These are phyloP conservation scores for Oncorhynchus kisutch DNA, from an alignment of 2,113 vertebrate species.

Conservation along the genomic window DNA sequence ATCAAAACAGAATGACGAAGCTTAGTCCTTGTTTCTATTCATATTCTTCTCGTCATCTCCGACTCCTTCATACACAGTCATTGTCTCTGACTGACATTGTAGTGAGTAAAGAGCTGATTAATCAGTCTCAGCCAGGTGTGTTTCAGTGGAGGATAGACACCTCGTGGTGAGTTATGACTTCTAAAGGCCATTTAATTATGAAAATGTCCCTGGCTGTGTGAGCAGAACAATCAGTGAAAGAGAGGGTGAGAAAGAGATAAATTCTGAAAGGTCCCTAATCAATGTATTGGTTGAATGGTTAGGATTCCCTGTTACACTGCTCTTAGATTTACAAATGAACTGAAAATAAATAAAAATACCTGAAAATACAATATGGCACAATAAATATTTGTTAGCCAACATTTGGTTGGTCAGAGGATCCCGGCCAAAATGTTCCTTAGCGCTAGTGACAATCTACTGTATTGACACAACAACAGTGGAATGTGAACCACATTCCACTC, in stretches of 20 bases:
- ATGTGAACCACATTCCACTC: constrained; percentile 2
- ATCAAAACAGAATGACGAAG: too few relatives aligned
- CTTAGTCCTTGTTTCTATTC: background rate
- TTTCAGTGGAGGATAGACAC: background rate
- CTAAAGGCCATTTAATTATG: background rate
- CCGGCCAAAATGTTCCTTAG: background rate
- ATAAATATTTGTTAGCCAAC: background rate
- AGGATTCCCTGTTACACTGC: background rate
- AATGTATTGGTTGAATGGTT: background rate
- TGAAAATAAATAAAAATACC: background rate
- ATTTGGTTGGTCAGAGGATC: background rate
- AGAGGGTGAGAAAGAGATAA: background rate
- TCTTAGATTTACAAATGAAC: background rate
- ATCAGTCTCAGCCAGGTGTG: background rate
- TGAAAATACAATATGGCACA: background rate
- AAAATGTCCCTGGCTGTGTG: background rate
- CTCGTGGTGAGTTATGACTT: background rate
- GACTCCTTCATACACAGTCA: too few relatives aligned
- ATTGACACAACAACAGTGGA: background rate
- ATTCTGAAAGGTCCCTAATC: background rate
- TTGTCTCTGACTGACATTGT: constrained; percentile 1
- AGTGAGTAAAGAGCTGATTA: background rate
- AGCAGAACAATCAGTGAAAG: background rate
- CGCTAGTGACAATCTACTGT: background rate
- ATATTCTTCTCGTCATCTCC: background rate